These are phyloP conservation scores for Operophtera brumata DNA, from an alignment of 2,888 invertebrate species.

Conservation along the genomic window DNA sequence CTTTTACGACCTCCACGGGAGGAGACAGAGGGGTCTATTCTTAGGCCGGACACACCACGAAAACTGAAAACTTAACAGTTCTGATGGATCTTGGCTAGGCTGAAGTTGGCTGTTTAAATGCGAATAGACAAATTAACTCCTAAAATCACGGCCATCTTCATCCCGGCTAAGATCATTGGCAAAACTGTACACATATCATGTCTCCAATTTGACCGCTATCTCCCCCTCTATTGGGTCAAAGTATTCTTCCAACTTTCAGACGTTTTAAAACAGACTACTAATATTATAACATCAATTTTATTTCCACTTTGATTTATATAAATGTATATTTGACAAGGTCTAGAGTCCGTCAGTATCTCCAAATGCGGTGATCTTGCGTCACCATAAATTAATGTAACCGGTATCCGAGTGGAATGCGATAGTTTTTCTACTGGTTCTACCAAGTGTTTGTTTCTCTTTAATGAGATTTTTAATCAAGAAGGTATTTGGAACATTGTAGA, in stretches of 20 bases:
- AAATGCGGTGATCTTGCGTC: constrained; percentile 6
- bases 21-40: too few species aligned
- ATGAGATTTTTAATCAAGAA: background rate
- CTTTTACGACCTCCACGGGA: too few species aligned
- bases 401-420: constrained; percentile 10
- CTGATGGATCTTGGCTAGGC: too few species aligned
- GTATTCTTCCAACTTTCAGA: too few species aligned
- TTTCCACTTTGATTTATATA: constrained; percentile 1
- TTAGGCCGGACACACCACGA: too few species aligned
- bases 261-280: background rate
- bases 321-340: constrained; percentile 9
- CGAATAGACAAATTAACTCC: too few species aligned
- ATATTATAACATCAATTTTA: background rate
- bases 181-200: background rate
- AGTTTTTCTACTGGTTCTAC: constrained; percentile 12
- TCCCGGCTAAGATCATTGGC: too few species aligned
- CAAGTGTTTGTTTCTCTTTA: constrained; percentile 3
- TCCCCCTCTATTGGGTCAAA: too few species aligned
- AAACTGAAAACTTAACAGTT: too few species aligned
- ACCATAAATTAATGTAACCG: constrained; percentile 17
- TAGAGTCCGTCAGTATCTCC: background rate
- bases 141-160: too few species aligned
- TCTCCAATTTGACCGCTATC: too few species aligned
- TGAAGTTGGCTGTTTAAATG: too few species aligned
- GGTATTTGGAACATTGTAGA: background rate